Base-by-base conservation (phyloP, 2,888 invertebrate genomes). In the Adineta ricciae region DNA sequence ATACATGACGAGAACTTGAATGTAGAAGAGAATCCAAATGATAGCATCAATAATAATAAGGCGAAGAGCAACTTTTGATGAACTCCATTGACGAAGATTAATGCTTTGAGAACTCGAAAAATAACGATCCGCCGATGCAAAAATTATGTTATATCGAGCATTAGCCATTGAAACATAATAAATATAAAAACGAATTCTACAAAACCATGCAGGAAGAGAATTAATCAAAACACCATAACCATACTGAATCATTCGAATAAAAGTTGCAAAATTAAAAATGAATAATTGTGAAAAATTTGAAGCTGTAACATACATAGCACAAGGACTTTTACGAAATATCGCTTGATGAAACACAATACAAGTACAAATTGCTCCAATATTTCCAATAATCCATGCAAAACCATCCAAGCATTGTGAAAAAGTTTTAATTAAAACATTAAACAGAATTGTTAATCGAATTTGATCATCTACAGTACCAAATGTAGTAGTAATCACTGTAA, bases 361-460 rank as follows among this genome's bases (percentile, higher is more conserved):
- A 64, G 64, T 64, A 64, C 64, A 64, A 27, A 64, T 64, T 32
- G 64, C n/a, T 64, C 64, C 64, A 64, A 64, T 64, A 64, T 64
- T 64, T 32, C 64, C 64, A 64, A 21, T 32, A 27, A 64, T 64
- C 64, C 64, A 64, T 64, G 32, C 32, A 64, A 64, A 27, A 19
- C 64, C 64, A 21, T 64, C 64, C 27, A 64, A 11, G 8, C 64
- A 64, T 64, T 64, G 27, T 64, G 64, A 64, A 27, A 11, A 3
- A 32, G 64, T 64, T 64, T 27, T 32, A 27, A 64, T 64, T 14
- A 64, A 64, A 64, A 64, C 9, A 64, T 64, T 64, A 32, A 32
- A 64, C 27, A 64, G 32, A 64, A 32, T 21, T 32, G 32, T 64
- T 64, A 64, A 64, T n/a, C 32, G 64, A 64, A 8, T 8, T 64